phyloP scores from a whole-genome alignment of 2,888 invertebrate genomes.

The Eupithecia vulgata region DNA sequence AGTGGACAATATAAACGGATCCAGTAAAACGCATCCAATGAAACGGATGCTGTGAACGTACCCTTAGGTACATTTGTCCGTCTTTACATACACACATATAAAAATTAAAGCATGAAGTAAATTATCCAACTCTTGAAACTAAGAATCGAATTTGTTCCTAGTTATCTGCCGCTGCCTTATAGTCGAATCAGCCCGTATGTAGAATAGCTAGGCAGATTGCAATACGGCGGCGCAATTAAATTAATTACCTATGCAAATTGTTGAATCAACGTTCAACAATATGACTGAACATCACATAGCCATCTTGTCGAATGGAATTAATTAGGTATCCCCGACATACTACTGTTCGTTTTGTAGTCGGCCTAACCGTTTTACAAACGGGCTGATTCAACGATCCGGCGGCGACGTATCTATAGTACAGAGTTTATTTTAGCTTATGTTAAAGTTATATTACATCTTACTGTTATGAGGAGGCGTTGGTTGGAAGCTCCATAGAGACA shows the following conservation, averaged over 20 bases:
- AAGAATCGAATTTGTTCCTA: conserved; percentile 80
- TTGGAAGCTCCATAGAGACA: conserved; percentile 67
- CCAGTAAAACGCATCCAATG: too few species aligned
- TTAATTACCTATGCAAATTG: too few species aligned
- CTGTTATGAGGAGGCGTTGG: conserved; percentile 78
- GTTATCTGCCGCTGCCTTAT: conserved; percentile 45
- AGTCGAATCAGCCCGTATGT: not conserved
- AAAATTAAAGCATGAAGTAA: conserved; percentile 81
- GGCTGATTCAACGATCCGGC: not conserved
- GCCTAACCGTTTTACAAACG: not conserved
- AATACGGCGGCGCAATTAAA: too few species aligned
- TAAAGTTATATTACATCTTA: conserved; percentile 54
- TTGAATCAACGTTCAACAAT: too few species aligned
- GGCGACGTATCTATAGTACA: conserved; percentile 54
- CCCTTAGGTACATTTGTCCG: conserved; percentile 39
- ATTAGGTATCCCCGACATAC: not conserved
- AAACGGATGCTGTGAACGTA: too few species aligned
- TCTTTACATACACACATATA: conserved; percentile 54
- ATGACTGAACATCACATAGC: too few species aligned
- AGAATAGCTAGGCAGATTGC: not conserved
- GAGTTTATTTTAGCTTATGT: conserved; percentile 68
- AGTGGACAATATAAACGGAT: too few species aligned
- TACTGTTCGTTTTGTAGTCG: not conserved
- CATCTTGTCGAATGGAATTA: too few species aligned
- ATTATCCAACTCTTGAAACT: conserved; percentile 72